Evolutionary conservation across 2,113 vertebrate genomes (phyloP).

Genomic region (Otus sunia): DNA sequence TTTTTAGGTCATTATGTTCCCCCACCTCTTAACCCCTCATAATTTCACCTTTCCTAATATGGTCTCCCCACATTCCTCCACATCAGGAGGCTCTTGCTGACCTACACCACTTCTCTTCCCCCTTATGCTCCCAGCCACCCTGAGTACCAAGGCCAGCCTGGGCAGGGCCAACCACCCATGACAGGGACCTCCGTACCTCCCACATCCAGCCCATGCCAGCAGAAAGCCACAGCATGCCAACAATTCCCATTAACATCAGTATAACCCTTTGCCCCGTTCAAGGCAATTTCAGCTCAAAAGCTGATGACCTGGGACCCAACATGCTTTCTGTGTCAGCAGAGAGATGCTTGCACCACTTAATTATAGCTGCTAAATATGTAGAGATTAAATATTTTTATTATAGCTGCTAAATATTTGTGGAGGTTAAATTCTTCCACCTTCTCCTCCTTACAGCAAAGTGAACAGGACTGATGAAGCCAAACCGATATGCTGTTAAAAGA

Average conservation of each 20-base stretch:
- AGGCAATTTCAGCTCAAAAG: background rate
- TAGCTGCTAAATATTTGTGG: background rate
- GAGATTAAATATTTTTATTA: background rate
- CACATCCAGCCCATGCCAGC: background rate
- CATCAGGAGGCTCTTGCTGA: background rate
- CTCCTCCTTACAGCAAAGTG: background rate
- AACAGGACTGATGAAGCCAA: background rate
- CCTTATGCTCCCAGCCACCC: rapidly evolving
- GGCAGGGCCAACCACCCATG: background rate
- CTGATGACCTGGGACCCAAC: background rate
- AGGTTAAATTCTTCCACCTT: background rate
- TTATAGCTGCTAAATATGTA: background rate
- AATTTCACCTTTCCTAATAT: background rate
- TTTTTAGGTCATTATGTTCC: background rate
- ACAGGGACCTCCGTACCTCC: background rate
- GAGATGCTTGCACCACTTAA: background rate
- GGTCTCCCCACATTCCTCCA: background rate
- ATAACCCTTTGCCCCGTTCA: background rate
- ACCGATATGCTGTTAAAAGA: rapidly evolving
- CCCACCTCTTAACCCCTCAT: background rate
- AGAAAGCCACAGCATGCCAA: background rate
- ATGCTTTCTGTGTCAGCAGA: background rate
- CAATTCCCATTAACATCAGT: background rate
- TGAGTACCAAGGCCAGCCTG: background rate
- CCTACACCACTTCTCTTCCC: background rate